Conservation (phyloP, 2,888 invertebrate genomes). For the Drosophila mettleri region DNA sequence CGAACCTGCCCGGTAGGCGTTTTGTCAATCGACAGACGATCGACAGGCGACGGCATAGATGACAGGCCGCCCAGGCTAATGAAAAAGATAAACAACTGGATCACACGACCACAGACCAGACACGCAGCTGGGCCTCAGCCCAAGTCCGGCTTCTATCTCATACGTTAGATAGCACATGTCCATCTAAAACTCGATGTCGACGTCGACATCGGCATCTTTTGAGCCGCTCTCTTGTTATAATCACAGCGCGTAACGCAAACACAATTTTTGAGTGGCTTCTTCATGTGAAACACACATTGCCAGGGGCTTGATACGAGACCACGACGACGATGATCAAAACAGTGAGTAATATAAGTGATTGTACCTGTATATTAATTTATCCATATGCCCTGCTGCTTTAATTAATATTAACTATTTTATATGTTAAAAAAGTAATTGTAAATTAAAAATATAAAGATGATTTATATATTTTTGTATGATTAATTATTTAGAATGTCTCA, state of each 20-base stretch:
- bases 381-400: slow-evolving; percentile 1
- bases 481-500: no score
- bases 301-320: slow-evolving; percentile 23
- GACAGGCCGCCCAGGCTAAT: slow-evolving; percentile 76
- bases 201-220: slow-evolving; percentile 49
- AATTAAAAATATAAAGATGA: background rate
- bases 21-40: slow-evolving; percentile 65
- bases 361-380: slow-evolving; percentile 32
- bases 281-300: slow-evolving; percentile 68
- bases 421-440: background rate
- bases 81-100: slow-evolving; percentile 78
- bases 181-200: slow-evolving; percentile 39
- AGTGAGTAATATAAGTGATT: slow-evolving; percentile 51
- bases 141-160: slow-evolving; percentile 33
- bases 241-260: slow-evolving; percentile 77
- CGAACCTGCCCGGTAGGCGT: slow-evolving; percentile 52
- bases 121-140: slow-evolving; percentile 33
- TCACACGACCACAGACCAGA: slow-evolving; percentile 47
- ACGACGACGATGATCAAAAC: slow-evolving; percentile 25
- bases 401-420: slow-evolving; percentile 1
- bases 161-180: slow-evolving; percentile 59
- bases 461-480: no score
- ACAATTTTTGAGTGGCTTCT: slow-evolving; percentile 74
- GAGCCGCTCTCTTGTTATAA: slow-evolving; percentile 67
- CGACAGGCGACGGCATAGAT: slow-evolving; percentile 76